phyloP scores from a whole-genome alignment of 2,888 invertebrate species.

The Drosophila dives region DNA sequence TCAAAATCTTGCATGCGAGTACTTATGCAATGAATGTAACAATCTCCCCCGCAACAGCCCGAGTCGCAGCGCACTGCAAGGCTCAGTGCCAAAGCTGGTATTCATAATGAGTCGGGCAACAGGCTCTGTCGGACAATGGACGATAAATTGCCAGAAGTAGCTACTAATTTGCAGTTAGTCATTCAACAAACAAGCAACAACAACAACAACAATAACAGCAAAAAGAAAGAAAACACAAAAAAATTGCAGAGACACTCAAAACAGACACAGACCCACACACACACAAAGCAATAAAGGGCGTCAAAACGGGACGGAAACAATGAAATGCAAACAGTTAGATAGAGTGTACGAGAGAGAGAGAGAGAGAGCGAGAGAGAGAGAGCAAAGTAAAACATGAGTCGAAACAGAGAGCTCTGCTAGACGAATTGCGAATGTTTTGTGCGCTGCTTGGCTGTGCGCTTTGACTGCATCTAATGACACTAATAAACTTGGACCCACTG shows the following conservation, averaged over 20 bases:
- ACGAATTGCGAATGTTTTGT: constrained; percentile 48
- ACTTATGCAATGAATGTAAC: constrained; percentile 18
- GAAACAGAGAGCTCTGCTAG: constrained; percentile 7
- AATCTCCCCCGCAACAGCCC: background rate
- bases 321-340: constrained; percentile 5
- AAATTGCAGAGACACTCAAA: constrained; percentile 25
- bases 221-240: constrained; percentile 26
- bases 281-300: constrained; percentile 29
- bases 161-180: constrained; percentile 76
- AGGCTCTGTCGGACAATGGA: constrained; percentile 53
- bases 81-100: constrained; percentile 16
- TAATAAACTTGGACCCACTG: constrained; percentile 75
- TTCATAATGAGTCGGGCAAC: constrained; percentile 65
- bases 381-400: background rate
- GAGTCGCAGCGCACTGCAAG: background rate
- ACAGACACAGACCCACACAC: constrained; percentile 32
- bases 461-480: constrained; percentile 78
- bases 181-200: constrained; percentile 56
- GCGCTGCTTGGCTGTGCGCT: constrained; percentile 67
- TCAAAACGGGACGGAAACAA: constrained; percentile 1
- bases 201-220: constrained; percentile 33
- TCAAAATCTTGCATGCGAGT: constrained; percentile 19
- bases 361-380: background rate
- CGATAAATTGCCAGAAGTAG: constrained; percentile 76
- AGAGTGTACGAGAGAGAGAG: background rate